Evolutionary conservation across 2,113 vertebrate genomes (phyloP).

Genomic region (Onychorhynchus coronatus): DNA sequence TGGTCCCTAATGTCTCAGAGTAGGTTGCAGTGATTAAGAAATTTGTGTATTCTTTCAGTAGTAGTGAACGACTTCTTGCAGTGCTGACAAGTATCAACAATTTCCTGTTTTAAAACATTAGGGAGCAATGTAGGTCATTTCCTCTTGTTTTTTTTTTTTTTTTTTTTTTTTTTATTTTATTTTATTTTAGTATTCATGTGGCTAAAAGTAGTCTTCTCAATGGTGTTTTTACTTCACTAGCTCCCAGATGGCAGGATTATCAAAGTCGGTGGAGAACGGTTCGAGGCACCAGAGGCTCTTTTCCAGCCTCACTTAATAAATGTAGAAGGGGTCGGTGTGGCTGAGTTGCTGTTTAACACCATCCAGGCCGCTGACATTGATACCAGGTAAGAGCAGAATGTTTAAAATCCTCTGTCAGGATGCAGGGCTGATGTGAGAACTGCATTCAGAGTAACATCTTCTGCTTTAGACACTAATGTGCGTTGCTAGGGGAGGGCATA

Average conservation of each 20-base stretch:
- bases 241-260: slow-evolving; percentile 97
- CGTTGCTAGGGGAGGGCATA: not conserved
- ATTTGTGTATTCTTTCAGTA: not conserved
- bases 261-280: slow-evolving; percentile 97
- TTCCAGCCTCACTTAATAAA: slow-evolving; percentile 99
- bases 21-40: not conserved
- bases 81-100: not conserved
- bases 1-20: not conserved
- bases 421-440: not conserved
- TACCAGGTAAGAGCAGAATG: slow-evolving; percentile 81
- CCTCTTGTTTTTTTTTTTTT: not conserved
- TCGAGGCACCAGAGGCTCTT: slow-evolving; percentile 95
- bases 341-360: slow-evolving; percentile 97
- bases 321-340: slow-evolving; percentile 96
- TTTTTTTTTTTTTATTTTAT: no score
- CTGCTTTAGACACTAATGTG: not conserved
- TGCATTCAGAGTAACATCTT: not conserved
- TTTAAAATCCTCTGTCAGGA: not conserved
- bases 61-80: not conserved
- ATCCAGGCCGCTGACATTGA: slow-evolving; percentile 98
- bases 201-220: not conserved
- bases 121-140: not conserved
- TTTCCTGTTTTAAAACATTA: slow-evolving; percentile 17
- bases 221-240: slow-evolving; percentile 67
- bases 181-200: not conserved